Conservation (phyloP, 64 coral and sea anemone species). For the Astreopora myriophthalma region DNA sequence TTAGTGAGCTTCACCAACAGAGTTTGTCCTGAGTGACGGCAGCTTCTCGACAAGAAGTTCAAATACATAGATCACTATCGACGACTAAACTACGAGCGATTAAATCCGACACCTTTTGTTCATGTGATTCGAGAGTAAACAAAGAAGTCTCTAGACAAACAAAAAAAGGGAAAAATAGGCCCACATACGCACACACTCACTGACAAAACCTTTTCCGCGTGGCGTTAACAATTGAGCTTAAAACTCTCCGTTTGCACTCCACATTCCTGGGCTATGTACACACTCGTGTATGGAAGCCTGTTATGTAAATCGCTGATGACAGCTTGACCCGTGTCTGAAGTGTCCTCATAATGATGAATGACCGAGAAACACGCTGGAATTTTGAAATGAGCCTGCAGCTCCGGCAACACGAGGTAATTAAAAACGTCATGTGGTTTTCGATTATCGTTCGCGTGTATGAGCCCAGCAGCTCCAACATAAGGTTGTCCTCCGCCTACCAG, state of each 20-base stretch:
- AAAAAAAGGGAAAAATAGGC: background rate
- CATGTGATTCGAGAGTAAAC: slow-evolving; percentile 47
- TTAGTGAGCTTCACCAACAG: background rate
- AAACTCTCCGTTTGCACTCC: background rate
- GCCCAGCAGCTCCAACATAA: background rate
- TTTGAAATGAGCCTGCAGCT: slow-evolving; percentile 30
- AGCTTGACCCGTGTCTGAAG: slow-evolving; percentile 16
- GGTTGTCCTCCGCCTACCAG: background rate
- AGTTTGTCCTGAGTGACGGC: background rate
- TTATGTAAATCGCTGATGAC: slow-evolving; percentile 41
- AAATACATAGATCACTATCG: slow-evolving; percentile 32
- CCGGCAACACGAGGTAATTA: background rate
- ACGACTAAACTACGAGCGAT: slow-evolving; percentile 8
- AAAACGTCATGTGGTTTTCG: slow-evolving; percentile 35
- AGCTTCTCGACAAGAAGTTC: background rate
- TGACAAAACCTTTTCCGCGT: background rate
- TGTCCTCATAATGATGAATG: slow-evolving; percentile 3
- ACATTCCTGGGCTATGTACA: background rate
- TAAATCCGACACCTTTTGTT: slow-evolving; percentile 32
- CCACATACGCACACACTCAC: slow-evolving; percentile 1
- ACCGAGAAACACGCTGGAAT: slow-evolving; percentile 1
- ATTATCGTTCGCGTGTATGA: slow-evolving; percentile 24
- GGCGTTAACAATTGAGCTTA: background rate
- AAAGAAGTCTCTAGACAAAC: slow-evolving; percentile 14
- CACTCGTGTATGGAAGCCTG: background rate